Percentiles rank a stretch among this genome's conserved stretches.
Evolutionary conservation across 2,113 vertebrate genomes (phyloP).

Genomic region (Phyllostomus discolor): DNA sequence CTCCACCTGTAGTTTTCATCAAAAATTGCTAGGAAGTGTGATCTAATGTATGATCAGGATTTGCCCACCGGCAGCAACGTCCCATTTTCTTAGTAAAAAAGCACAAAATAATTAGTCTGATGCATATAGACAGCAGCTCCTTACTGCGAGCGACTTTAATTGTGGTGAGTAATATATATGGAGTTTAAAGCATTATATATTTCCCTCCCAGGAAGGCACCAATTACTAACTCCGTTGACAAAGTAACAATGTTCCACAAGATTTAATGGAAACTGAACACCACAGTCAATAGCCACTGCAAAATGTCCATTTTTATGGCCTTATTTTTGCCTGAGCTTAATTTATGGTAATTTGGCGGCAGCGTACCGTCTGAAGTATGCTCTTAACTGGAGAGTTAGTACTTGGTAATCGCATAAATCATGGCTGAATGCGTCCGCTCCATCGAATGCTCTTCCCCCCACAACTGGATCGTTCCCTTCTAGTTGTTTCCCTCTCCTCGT

Average conservation of each 20-base stretch:
- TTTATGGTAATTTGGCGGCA: conserved; percentile 54
- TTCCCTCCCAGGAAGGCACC: conserved; percentile 63
- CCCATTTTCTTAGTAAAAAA: conserved; percentile 75
- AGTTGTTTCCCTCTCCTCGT: not conserved
- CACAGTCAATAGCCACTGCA: conserved; percentile 59
- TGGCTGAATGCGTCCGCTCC: conserved; percentile 44
- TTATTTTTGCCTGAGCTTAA: conserved; percentile 64
- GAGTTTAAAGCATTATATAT: conserved; percentile 69
- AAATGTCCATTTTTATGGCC: conserved; percentile 69
- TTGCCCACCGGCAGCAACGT: conserved; percentile 76
- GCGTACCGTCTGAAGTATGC: conserved; percentile 3
- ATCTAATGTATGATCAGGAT: conserved; percentile 72
- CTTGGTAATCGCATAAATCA: conserved; percentile 63
- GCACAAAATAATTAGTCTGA: conserved; percentile 75
- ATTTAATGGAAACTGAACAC: conserved; percentile 50
- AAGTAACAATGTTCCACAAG: conserved; percentile 72
- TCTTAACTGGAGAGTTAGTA: conserved; percentile 6
- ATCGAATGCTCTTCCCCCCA: not conserved
- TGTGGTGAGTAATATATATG: conserved; percentile 73
- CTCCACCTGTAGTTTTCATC: conserved; percentile 83
- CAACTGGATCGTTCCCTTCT: conserved; percentile 12
- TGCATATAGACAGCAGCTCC: conserved; percentile 56
- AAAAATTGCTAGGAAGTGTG: conserved; percentile 77
- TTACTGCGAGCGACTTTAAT: conserved; percentile 71
- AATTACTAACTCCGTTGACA: conserved; percentile 72